phyloP scores from a whole-genome alignment of 1,140 invertebrate species.

The Lineus longissimus region DNA sequence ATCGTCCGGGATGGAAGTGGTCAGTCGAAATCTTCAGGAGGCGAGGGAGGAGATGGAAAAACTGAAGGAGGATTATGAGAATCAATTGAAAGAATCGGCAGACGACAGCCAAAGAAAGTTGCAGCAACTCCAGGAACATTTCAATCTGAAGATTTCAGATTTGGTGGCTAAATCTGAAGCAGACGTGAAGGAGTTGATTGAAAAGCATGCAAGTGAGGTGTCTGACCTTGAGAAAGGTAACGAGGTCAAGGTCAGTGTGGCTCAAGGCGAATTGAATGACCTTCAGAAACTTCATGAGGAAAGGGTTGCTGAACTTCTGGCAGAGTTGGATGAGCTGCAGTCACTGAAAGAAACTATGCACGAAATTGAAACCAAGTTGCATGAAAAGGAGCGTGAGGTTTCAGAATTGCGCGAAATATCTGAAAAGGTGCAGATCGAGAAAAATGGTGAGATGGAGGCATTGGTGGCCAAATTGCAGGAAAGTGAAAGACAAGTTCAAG shows the following conservation, averaged over 20 bases:
- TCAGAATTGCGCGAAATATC: not conserved
- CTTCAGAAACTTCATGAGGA: too few relatives aligned
- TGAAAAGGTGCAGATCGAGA: slow-evolving; percentile 10
- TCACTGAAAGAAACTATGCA: too few relatives aligned
- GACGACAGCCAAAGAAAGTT: not conserved
- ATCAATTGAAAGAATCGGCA: not conserved
- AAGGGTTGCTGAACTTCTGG: too few relatives aligned
- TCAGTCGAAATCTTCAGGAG: slow-evolving; percentile 17
- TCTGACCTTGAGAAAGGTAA: too few relatives aligned
- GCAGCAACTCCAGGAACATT: too few relatives aligned
- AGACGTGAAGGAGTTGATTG: not conserved
- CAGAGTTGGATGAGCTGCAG: too few relatives aligned
- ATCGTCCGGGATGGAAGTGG: slow-evolving; percentile 19
- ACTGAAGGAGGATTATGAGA: not conserved
- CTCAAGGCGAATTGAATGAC: not conserved
- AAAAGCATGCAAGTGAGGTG: not conserved
- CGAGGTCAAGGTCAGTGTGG: not conserved
- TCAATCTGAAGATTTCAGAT: too few relatives aligned
- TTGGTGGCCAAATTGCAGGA: slow-evolving; percentile 15
- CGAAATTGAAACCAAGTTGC: slow-evolving; percentile 12
- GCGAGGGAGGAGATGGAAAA: slow-evolving; percentile 1
- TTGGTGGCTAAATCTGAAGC: too few relatives aligned
- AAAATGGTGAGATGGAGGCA: slow-evolving; percentile 18
- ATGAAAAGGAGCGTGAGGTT: slow-evolving; percentile 10
- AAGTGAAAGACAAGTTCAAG: slow-evolving; percentile 19